A percentile compares a stretch with the other conserved stretches of the same genome.
phyloP scores from a whole-genome alignment of 2,888 invertebrate genomes.

The Tenthredo notha region DNA sequence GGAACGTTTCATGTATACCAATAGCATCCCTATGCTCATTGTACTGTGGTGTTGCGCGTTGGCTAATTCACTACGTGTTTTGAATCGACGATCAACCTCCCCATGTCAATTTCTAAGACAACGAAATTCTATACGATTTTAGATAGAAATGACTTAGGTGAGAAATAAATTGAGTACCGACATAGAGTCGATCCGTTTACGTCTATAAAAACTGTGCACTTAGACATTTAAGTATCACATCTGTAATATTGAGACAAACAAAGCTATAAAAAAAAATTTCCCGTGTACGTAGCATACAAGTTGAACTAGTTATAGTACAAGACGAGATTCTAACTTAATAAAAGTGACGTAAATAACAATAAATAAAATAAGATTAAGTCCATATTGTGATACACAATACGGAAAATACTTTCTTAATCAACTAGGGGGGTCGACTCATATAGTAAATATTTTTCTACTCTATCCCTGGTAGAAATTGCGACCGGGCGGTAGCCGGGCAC shows the following conservation, averaged over 20 bases:
- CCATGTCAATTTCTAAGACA: constrained; percentile 36
- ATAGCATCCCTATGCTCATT: not conserved
- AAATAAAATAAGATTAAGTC: not conserved
- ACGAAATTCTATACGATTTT: not conserved
- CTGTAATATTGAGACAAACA: not conserved
- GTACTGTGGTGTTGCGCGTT: not conserved
- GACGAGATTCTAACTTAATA: not conserved
- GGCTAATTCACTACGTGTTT: constrained; percentile 48
- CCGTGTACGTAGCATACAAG: not conserved
- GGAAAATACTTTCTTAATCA: not conserved
- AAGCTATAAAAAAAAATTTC: not conserved
- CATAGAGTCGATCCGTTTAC: not conserved
- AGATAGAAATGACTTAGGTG: not conserved
- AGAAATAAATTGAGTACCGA: not conserved
- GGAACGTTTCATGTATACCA: constrained; percentile 29
- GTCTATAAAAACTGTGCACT: not conserved
- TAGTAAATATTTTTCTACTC: not conserved
- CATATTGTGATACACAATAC: not conserved
- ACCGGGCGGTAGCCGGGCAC: no score
- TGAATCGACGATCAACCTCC: constrained; percentile 33
- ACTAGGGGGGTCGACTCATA: not conserved
- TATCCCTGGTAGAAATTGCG: no score
- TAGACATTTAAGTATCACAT: not conserved
- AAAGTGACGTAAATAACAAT: not conserved
- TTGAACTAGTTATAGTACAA: not conserved